phyloP scores from a whole-genome alignment of 1,140 invertebrate species.

The Drosophila takahashii region DNA sequence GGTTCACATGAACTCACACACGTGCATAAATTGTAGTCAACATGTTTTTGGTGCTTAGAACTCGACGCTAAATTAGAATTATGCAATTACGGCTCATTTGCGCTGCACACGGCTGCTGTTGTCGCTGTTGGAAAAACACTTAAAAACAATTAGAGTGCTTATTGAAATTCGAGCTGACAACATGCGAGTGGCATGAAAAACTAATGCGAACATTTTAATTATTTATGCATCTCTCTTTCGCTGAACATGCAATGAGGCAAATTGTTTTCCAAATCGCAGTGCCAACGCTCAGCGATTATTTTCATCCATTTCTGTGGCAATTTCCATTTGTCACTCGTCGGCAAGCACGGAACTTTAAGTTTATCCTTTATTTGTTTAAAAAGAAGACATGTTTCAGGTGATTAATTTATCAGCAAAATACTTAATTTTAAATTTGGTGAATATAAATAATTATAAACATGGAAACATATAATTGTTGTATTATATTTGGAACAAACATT shows the following conservation, averaged over 20 bases:
- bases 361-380: neutral
- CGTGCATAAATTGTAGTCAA: slow-evolving; percentile 66
- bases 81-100: slow-evolving; percentile 83
- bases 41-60: slow-evolving; percentile 72
- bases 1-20: slow-evolving; percentile 7
- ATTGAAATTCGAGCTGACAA: slow-evolving; percentile 74
- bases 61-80: slow-evolving; percentile 79
- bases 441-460: too few species aligned
- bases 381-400: too few species aligned
- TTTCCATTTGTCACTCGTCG: slow-evolving; percentile 5
- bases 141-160: slow-evolving; percentile 83
- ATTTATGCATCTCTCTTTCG: slow-evolving; percentile 54
- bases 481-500: too few species aligned
- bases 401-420: too few species aligned
- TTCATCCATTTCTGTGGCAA: slow-evolving; percentile 1
- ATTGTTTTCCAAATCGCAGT: slow-evolving; percentile 66
- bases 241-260: slow-evolving; percentile 62
- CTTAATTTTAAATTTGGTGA: too few species aligned
- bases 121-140: slow-evolving; percentile 70
- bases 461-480: too few species aligned
- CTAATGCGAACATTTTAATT: slow-evolving; percentile 74
- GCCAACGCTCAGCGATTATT: neutral
- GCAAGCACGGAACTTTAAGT: neutral
- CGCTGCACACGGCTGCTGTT: slow-evolving; percentile 38
- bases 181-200: slow-evolving; percentile 63